These are phyloP conservation scores for Notoglanidium macrostoma DNA, from an alignment of 2,797 vertebrate genomes.

Conservation along the genomic window DNA sequence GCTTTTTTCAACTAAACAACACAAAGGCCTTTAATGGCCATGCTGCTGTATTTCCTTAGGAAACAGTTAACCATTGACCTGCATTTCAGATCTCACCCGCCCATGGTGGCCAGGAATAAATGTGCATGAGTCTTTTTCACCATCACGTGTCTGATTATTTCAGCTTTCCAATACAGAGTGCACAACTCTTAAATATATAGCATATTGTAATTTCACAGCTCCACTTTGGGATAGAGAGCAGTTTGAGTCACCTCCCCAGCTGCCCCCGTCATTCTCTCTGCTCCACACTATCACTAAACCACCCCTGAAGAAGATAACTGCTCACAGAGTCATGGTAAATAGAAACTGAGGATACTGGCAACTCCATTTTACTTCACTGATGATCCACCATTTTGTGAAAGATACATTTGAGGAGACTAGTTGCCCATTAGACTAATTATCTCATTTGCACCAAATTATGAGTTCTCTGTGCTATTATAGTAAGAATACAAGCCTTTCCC, in stretches of 20 bases:
- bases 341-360: conserved; percentile 29
- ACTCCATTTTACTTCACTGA: conserved; percentile 43
- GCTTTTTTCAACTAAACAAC: not conserved
- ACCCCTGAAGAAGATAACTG: conserved; percentile 28
- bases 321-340: conserved; percentile 18
- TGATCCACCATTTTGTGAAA: conserved; percentile 53
- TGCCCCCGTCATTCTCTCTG: conserved; percentile 51
- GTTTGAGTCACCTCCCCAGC: conserved; percentile 42
- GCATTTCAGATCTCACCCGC: not conserved
- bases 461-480: conserved; percentile 5
- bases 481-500: conserved; percentile 26
- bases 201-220: conserved; percentile 41
- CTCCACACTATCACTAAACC: conserved; percentile 28
- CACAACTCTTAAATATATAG: conserved; percentile 4
- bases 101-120: conserved; percentile 1
- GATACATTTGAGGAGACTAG: conserved; percentile 7
- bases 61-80: not conserved
- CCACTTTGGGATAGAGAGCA: conserved; percentile 46
- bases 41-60: not conserved
- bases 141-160: not conserved
- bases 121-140: not conserved
- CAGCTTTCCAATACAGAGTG: not conserved
- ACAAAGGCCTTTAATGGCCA: not conserved
- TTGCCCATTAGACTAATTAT: conserved; percentile 43
- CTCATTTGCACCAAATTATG: conserved; percentile 41